Conservation (phyloP, 2,113 vertebrate genomes). For the Epinephelus moara region DNA sequence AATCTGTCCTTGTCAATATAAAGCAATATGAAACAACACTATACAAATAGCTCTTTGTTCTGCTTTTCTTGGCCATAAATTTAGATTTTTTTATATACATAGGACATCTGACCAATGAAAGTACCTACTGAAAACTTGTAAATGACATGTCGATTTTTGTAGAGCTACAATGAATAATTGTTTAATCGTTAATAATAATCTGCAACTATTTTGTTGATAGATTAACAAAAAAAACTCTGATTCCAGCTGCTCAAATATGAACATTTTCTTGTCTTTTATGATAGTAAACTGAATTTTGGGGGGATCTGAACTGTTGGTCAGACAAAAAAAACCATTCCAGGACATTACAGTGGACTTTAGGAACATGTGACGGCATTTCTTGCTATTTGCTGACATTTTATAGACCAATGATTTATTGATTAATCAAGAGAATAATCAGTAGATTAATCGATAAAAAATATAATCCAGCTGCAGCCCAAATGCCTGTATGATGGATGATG, state of each 20-base stretch:
- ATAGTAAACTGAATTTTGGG: neutral
- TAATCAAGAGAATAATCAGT: neutral
- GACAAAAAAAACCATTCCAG: neutral
- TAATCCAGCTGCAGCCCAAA: constrained; percentile 20
- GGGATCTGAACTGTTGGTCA: too few species aligned
- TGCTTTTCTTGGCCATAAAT: neutral
- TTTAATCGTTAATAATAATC: neutral
- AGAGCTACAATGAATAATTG: neutral
- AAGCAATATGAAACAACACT: neutral
- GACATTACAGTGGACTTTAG: neutral
- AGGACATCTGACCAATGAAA: neutral
- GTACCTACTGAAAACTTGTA: neutral
- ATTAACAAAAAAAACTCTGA: neutral
- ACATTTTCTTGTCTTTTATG: neutral
- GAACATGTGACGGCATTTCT: neutral
- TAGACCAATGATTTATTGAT: neutral
- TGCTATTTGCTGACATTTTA: constrained; percentile 5
- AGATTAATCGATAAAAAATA: constrained; percentile 3
- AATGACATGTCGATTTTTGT: neutral
- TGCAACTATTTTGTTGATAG: neutral
- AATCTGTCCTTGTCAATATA: constrained; percentile 4
- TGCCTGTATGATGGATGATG: constrained; percentile 28
- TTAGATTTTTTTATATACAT: neutral
- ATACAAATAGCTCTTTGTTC: neutral
- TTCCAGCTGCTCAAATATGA: neutral